Evolutionary conservation across 2,888 invertebrate species (phyloP), one percentile per base, ranked within the genome.

Genomic region (Tiliacea citrago): DNA sequence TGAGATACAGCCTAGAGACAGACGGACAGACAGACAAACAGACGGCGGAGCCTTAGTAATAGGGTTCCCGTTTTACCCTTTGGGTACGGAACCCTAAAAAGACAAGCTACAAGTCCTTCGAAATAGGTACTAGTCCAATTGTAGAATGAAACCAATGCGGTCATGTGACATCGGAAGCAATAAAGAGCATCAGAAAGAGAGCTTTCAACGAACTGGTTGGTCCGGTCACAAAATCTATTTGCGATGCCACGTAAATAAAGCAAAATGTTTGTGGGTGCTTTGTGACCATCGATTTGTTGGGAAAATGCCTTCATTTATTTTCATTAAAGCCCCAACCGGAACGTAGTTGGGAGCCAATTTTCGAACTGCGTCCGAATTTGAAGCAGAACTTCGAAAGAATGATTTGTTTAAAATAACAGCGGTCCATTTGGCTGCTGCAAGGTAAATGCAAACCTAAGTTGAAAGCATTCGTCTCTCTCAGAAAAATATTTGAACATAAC

Each of bases 301-400:
- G 39, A 76, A 88, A 87, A 88, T 85, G 73, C 81, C 73, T 85
- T 86, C 84, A 88, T 90, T 89, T 86, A 89, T 91, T 89, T 88
- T 86, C 87, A 88, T 85, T 88, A 86, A 79, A 83, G 72, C 73
- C 79, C 68, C 80, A 85, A 85, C 81, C 79, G 78, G 80, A 88
- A 79, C 75, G 61, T 72, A 76, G 71, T 72, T 73, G 62, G 45
- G 47, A 68, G 68, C 77, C 73, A 84, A 82, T 86, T 79, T 76
- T 62, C 65, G 49, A 83, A 81, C 75, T 75, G 80, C 67, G 71
- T 72, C 60, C 61, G 60, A 73, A 66, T 84, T 80, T 74, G 55
- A 77, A 85, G 72, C 55, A 55, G 53, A 66, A 73, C 60, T 73
- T 76, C 58, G 29, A 61, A 66, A 69, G 60, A 77, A 69, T 68